These are phyloP conservation scores for Agriotes lineatus DNA, from an alignment of 2,888 invertebrate species.

Conservation along the genomic window DNA sequence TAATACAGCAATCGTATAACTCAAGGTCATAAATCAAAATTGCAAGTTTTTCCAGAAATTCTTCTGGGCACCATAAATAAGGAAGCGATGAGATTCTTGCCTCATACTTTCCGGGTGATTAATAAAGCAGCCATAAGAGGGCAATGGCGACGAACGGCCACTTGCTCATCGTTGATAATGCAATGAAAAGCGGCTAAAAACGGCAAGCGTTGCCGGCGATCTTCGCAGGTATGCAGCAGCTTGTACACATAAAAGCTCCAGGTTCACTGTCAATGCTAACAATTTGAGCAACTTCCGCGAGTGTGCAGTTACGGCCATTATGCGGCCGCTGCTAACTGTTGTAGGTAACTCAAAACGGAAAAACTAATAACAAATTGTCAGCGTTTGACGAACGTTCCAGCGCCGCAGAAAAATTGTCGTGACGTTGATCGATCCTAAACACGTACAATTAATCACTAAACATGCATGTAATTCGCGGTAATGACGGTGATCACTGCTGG, in stretches of 20 bases:
- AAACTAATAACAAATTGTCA: background rate
- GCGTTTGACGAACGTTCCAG: background rate
- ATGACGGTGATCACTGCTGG: constrained; percentile 6
- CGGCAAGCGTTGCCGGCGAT: background rate
- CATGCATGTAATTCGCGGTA: constrained; percentile 7
- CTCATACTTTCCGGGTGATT: too few species aligned
- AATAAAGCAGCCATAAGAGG: too few species aligned
- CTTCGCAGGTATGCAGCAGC: background rate
- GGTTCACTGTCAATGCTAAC: background rate
- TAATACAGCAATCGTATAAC: too few species aligned
- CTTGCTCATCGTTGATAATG: too few species aligned
- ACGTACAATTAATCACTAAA: constrained; percentile 6
- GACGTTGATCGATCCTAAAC: constrained; percentile 11
- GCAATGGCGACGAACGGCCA: too few species aligned
- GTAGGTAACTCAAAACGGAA: background rate
- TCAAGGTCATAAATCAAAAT: too few species aligned
- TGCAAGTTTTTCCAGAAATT: too few species aligned
- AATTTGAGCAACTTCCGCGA: background rate
- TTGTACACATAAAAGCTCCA: background rate
- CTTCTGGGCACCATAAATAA: too few species aligned
- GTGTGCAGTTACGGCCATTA: background rate
- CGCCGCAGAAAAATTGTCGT: background rate
- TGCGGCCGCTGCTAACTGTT: background rate
- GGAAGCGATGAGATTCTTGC: too few species aligned
- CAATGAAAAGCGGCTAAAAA: background rate